Base-by-base conservation (phyloP, 1,140 invertebrate species). In the Oncopeltus fasciatus region DNA sequence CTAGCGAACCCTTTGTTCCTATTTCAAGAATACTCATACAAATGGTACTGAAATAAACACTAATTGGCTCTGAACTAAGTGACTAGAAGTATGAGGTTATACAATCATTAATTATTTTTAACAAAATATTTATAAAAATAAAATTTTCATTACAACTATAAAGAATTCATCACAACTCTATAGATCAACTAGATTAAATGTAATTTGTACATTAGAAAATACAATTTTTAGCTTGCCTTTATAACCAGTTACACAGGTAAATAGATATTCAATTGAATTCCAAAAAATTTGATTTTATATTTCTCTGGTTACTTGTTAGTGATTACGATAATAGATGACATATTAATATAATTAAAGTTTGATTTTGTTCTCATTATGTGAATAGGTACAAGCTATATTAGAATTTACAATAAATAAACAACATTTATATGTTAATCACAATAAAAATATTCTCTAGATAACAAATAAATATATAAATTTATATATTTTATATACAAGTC, bases 81-180 rank as follows among this genome's bases (percentile, higher is more conserved):
- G 56, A 57, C 56, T 57, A 57, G 56, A 57, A 57, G 56, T 33
- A 57, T 57, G 56, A 57, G 56, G 56, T 57, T 57, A 57, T 28
- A 33, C 56, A 57, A 33, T 57, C 28, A 57, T 57, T 33, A 33
- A 57, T 57, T 57, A 14, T 57, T 57, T 31, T 29, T 33, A 57
- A 38, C 24, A 57, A 38, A n/a, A 57, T 2, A 57, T 57, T 21
- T 57, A 38, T 31, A 57, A 57, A 57, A 57, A 57, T 57, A 33
- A 57, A 57, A 21, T 57, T 26, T 26, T 29, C 20, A 57, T 33
- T 57, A 57, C 28, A 20, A 38, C 56, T 38, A 57, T 14, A 18
- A 57, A 33, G 29, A 57, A 33, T 57, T 38, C 56, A 57, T 33
- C 28, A 57, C 33, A 57, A 38, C 16, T 18, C 26, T 57, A n/a